Percentiles rank a stretch among this genome's conserved stretches.
These are phyloP conservation scores for Hypena proboscidalis DNA, from an alignment of 2,888 invertebrate species.

Conservation along the genomic window DNA sequence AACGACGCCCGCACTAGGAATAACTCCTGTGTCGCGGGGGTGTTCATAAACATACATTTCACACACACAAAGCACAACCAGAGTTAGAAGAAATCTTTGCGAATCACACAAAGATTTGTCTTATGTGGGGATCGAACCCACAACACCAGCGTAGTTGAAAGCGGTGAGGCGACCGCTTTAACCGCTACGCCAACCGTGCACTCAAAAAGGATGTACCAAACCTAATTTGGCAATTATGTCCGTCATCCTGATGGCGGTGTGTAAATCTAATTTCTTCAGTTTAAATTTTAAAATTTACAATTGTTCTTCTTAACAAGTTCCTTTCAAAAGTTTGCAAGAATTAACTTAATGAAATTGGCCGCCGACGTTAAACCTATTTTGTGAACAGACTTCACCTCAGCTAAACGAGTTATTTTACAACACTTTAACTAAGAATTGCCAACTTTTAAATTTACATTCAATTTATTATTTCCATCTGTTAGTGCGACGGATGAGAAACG, in stretches of 20 bases:
- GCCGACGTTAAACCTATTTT: conserved; percentile 75
- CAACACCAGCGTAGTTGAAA: too few species aligned
- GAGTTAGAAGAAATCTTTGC: too few species aligned
- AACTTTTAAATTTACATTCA: conserved; percentile 70
- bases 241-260: conserved; percentile 44
- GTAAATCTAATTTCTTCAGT: conserved; percentile 41
- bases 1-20: too few species aligned
- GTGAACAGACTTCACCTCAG: conserved; percentile 68
- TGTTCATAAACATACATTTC: too few species aligned
- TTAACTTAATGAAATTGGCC: conserved; percentile 75
- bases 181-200: neutral
- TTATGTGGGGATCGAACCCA: too few species aligned
- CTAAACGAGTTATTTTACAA: conserved; percentile 69
- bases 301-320: conserved; percentile 64
- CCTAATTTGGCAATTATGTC: conserved; percentile 35
- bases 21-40: too few species aligned
- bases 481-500: conserved; percentile 13
- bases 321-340: conserved; percentile 75
- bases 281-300: conserved; percentile 55
- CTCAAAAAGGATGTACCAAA: conserved; percentile 9
- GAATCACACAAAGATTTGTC: too few species aligned
- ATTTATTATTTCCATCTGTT: conserved; percentile 45
- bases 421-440: conserved; percentile 61
- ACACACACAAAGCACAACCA: too few species aligned
- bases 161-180: too few species aligned